Conservation (phyloP, 2,113 vertebrate species). For the Grammomys dolichurus region DNA sequence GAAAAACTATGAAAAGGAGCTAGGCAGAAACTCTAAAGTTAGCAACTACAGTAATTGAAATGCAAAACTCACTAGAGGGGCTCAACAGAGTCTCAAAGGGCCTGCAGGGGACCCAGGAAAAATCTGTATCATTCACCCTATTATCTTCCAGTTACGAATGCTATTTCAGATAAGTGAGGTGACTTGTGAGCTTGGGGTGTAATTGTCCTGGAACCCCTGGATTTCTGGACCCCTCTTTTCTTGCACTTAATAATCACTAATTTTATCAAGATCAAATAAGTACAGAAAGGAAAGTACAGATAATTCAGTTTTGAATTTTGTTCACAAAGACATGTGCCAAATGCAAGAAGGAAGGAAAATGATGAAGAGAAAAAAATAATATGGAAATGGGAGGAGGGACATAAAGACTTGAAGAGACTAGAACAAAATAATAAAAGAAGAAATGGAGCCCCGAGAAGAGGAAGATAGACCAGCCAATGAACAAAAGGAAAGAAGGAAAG, state of each 20-base stretch:
- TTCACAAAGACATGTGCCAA: not conserved
- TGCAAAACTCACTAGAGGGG: not conserved
- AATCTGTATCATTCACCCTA: not conserved
- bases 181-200: not conserved
- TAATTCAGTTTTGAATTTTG: not conserved
- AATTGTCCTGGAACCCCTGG: not conserved
- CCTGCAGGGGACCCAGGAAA: not conserved
- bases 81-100: not conserved
- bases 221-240: not conserved
- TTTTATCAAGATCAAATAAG: not conserved
- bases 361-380: not conserved
- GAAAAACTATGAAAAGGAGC: not conserved
- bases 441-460: not conserved
- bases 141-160: not conserved
- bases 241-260: not conserved
- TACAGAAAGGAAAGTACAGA: not conserved
- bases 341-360: not conserved
- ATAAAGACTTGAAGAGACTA: not conserved
- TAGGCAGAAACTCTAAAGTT: not conserved
- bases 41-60: constrained; percentile 3
- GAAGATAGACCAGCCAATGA: not conserved
- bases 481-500: not conserved
- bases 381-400: not conserved
- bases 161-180: not conserved
- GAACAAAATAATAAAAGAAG: not conserved